Evolutionary conservation across 2,797 vertebrate species (phyloP).

Genomic region (Sternotherus odoratus): DNA sequence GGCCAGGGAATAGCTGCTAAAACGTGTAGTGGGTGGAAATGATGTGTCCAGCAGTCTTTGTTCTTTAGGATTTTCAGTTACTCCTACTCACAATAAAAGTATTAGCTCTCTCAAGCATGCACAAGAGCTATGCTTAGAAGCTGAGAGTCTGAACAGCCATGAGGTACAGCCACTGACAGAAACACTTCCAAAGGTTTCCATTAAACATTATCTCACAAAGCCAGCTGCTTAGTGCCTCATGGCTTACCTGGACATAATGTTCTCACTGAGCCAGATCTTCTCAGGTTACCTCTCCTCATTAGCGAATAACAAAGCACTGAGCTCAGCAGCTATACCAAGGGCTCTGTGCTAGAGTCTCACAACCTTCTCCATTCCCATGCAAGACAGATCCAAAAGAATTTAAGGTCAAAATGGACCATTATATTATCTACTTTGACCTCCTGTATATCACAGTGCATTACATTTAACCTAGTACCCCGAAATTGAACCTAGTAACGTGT

Average conservation of each 20-base stretch:
- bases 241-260: rapidly evolving
- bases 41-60: conserved; percentile 30
- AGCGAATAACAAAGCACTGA: not conserved
- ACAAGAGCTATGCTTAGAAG: not conserved
- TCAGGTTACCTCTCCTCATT: not conserved
- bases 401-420: not conserved
- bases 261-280: not conserved
- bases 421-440: not conserved
- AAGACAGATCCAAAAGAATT: not conserved
- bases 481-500: not conserved
- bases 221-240: not conserved
- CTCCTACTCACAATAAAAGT: not conserved
- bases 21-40: conserved; percentile 16
- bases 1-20: not conserved
- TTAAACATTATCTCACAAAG: not conserved
- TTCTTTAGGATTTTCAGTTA: conserved; percentile 26
- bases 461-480: not conserved
- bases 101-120: not conserved
- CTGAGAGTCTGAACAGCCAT: not conserved
- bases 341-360: rapidly evolving
- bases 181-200: not conserved
- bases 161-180: not conserved
- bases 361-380: not conserved
- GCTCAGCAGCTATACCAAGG: not conserved
- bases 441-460: not conserved